Percentiles rank a stretch among this genome's conserved stretches.
Evolutionary conservation across 2,797 vertebrate genomes (phyloP).

Genomic region (Myotis planiceps): DNA sequence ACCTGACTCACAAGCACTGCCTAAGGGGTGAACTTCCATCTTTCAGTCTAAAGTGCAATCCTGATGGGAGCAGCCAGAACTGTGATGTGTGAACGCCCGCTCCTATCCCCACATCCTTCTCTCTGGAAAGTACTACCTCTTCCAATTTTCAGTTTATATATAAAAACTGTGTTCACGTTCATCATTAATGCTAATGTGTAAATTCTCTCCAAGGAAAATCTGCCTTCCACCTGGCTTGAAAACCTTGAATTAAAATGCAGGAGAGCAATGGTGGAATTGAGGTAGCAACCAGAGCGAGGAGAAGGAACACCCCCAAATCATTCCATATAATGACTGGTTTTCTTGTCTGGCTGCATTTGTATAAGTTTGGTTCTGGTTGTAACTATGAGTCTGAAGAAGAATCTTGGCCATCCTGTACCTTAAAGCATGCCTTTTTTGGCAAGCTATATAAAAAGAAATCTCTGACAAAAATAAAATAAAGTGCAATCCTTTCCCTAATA

Average conservation of each 20-base stretch:
- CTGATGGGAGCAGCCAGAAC: background rate
- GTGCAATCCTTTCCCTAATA: background rate
- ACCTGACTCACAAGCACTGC: background rate
- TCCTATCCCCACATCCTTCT: background rate
- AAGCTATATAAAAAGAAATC: background rate
- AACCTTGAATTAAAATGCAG: background rate
- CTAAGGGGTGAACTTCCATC: background rate
- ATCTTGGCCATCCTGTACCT: background rate
- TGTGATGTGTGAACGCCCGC: background rate
- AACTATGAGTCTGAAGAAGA: background rate
- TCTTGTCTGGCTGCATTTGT: background rate
- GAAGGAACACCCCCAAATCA: background rate
- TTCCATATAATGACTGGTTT: background rate
- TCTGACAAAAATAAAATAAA: background rate
- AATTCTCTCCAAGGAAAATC: background rate
- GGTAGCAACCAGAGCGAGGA: background rate
- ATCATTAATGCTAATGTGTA: background rate
- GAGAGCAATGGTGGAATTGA: background rate
- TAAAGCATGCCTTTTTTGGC: background rate
- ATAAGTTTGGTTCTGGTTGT: background rate
- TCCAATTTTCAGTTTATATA: background rate
- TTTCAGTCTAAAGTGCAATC: background rate
- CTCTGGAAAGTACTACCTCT: background rate
- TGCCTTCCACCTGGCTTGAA: background rate
- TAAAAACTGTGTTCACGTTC: background rate